Percentiles rank a stretch among this genome's conserved stretches.
Conservation (phyloP, 2,797 vertebrate genomes). For the Poecilia velifera region DNA sequence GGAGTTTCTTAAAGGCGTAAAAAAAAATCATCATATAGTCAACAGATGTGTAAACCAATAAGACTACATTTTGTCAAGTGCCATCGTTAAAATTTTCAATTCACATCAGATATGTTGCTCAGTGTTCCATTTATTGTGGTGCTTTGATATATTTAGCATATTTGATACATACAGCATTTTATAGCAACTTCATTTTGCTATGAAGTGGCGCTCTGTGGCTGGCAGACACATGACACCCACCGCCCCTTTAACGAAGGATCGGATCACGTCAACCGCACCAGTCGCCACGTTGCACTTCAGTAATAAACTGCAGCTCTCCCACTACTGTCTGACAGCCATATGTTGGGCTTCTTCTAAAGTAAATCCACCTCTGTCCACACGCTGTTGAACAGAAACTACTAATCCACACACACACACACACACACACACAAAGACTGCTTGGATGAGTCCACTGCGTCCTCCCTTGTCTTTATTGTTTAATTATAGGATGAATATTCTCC, state of each 20-base stretch:
- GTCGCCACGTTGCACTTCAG: constrained; percentile 29
- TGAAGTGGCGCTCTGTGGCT: too few relatives aligned
- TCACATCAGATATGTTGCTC: too few relatives aligned
- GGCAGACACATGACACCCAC: too few relatives aligned
- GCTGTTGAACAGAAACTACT: constrained; percentile 15
- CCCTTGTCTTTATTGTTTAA: constrained; percentile 11
- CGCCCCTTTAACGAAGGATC: background rate
- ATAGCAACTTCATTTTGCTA: too few relatives aligned
- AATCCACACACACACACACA: background rate
- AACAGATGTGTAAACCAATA: too few relatives aligned
- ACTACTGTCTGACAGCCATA: constrained; percentile 42
- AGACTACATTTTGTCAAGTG: too few relatives aligned
- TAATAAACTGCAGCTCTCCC: constrained; percentile 44
- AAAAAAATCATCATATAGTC: too few relatives aligned
- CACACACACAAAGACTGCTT: background rate
- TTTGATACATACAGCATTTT: too few relatives aligned
- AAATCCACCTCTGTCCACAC: constrained; percentile 26
- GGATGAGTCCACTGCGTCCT: background rate
- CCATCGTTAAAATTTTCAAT: too few relatives aligned
- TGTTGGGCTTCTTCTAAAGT: constrained; percentile 52
- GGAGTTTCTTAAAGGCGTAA: too few relatives aligned
- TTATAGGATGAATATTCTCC: constrained; percentile 22
- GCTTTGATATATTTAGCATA: too few relatives aligned
- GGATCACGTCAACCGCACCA: constrained; percentile 43
- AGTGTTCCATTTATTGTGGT: too few relatives aligned